Conservation (phyloP, 2,113 vertebrate species). For the Rhynchomys soricoides region DNA sequence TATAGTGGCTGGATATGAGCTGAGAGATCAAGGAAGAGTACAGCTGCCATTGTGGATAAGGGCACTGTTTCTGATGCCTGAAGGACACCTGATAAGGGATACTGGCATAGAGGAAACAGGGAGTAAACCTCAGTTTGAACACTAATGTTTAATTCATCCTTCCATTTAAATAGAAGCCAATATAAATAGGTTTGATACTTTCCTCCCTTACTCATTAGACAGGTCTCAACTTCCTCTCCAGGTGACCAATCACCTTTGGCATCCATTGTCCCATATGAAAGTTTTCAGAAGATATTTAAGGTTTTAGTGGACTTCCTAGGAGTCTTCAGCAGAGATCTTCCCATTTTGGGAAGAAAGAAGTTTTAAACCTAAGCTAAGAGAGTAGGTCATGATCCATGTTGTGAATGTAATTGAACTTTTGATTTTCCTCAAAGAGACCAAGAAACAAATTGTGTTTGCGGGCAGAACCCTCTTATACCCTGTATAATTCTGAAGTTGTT, state of each 20-base stretch:
- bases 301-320: background rate
- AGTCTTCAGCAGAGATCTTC: background rate
- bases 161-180: constrained; percentile 40
- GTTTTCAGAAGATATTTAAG: background rate
- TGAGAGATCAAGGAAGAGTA: background rate
- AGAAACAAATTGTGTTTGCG: background rate
- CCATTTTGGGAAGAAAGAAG: background rate
- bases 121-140: background rate
- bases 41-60: background rate
- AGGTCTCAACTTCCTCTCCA: background rate
- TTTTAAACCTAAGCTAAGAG: background rate
- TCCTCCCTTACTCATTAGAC: background rate
- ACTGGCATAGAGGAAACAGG: background rate
- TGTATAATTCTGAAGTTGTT: background rate
- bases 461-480: background rate
- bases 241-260: background rate
- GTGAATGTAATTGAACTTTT: background rate
- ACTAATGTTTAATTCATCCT: constrained; percentile 20
- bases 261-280: background rate
- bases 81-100: background rate
- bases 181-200: background rate
- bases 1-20: background rate
- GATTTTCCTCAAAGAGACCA: constrained; percentile 16
- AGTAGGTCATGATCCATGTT: background rate
- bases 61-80: background rate